phyloP scores from a whole-genome alignment of 2,888 invertebrate species.

The Melanostoma mellinum region DNA sequence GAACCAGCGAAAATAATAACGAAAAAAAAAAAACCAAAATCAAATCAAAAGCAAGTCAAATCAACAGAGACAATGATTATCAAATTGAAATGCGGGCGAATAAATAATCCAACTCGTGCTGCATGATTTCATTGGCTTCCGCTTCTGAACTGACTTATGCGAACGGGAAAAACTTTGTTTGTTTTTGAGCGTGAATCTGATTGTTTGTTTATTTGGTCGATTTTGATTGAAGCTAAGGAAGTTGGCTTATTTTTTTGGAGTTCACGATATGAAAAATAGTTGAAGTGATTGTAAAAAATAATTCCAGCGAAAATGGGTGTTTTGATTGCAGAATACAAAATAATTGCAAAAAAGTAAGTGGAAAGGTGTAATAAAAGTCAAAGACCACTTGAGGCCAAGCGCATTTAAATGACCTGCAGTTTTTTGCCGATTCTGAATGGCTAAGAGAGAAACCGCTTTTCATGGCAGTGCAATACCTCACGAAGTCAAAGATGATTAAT shows the following conservation, averaged over 20 bases:
- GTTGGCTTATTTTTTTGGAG: not conserved
- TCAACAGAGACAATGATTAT: slow-evolving; percentile 35
- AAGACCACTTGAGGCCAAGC: too few relatives aligned
- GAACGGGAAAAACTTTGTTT: slow-evolving; percentile 19
- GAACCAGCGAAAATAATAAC: slow-evolving; percentile 6
- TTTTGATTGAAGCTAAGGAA: slow-evolving; percentile 8
- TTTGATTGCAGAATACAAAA: too few relatives aligned
- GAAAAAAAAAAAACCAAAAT: slow-evolving; percentile 17
- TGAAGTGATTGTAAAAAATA: too few relatives aligned
- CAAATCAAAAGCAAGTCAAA: slow-evolving; percentile 35
- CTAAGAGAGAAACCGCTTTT: too few relatives aligned
- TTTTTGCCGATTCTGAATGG: too few relatives aligned
- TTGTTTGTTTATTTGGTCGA: slow-evolving; percentile 18
- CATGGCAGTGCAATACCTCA: too few relatives aligned
- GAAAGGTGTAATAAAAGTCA: too few relatives aligned
- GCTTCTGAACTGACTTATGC: slow-evolving; percentile 7
- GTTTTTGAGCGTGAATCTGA: slow-evolving; percentile 18
- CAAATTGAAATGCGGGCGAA: slow-evolving; percentile 36
- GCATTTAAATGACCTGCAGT: too few relatives aligned
- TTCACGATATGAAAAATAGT: too few relatives aligned
- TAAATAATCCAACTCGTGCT: slow-evolving; percentile 22
- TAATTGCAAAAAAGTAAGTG: too few relatives aligned
- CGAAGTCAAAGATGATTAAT: too few relatives aligned
- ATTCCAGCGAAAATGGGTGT: too few relatives aligned
- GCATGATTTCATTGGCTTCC: not conserved